Evolutionary conservation across 2,888 invertebrate species (phyloP).

Genomic region (Stenoptilia bipunctidactyla): DNA sequence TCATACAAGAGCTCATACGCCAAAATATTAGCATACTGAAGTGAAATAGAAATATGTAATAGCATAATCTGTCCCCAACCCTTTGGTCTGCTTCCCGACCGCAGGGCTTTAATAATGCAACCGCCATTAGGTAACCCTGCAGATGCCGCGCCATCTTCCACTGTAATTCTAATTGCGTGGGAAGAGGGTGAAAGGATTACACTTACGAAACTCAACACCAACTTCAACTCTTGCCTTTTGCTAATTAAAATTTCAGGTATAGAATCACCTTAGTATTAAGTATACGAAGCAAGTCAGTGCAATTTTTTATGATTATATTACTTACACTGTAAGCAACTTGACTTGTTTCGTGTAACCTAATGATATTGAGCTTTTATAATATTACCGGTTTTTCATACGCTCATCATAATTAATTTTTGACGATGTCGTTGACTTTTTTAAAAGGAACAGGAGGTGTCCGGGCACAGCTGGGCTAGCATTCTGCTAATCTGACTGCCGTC

Average conservation of each 20-base stretch:
- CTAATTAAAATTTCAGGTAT: constrained; percentile 4
- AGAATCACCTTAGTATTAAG: too few relatives aligned
- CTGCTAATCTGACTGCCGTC: constrained; percentile 57
- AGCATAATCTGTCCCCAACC: constrained; percentile 57
- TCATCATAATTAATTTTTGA: constrained; percentile 58
- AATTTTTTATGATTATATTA: too few relatives aligned
- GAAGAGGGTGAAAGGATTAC: constrained; percentile 56
- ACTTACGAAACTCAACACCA: constrained; percentile 32
- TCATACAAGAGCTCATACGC: background rate
- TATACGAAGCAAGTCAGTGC: too few relatives aligned
- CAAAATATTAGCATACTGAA: background rate
- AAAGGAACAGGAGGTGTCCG: constrained; percentile 48
- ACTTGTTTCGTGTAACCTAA: too few relatives aligned
- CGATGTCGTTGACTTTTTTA: constrained; percentile 45
- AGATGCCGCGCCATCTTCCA: constrained; percentile 55
- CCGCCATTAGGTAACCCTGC: constrained; percentile 63
- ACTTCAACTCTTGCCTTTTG: constrained; percentile 27
- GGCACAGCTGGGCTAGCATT: constrained; percentile 49
- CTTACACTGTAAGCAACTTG: too few relatives aligned
- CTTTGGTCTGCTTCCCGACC: constrained; percentile 22
- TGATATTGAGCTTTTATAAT: too few relatives aligned
- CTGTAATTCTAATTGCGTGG: constrained; percentile 54
- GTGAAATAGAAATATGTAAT: constrained; percentile 1
- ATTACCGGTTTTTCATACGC: constrained; percentile 13
- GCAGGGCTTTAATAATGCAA: constrained; percentile 61